phyloP scores from a whole-genome alignment of 2,113 vertebrate genomes.

The Cyprinus carpio region DNA sequence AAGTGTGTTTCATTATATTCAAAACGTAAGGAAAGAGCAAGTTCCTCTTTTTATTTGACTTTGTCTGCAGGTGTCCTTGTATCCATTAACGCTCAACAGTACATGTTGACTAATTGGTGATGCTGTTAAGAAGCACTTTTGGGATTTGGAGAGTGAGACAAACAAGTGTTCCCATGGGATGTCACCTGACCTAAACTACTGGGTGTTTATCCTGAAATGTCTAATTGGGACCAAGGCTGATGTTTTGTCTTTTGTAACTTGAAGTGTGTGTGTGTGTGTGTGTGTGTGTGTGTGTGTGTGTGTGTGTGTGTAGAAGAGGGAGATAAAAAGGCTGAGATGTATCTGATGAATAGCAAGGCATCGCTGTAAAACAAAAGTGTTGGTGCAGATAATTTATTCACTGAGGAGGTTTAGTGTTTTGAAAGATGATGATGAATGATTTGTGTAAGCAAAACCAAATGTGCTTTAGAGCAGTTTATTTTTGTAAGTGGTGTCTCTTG shows the following conservation, averaged over 20 bases:
- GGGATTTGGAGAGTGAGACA: slow-evolving; percentile 58
- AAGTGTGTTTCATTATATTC: background rate
- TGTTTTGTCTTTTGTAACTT: slow-evolving; percentile 21
- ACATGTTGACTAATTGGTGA: slow-evolving; percentile 58
- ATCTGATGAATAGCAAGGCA: background rate
- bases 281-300: background rate
- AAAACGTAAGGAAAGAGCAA: background rate
- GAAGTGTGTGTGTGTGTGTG: slow-evolving; percentile 2
- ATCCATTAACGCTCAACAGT: slow-evolving; percentile 14
- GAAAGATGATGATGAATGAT: slow-evolving; percentile 14
- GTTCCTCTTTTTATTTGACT: slow-evolving; percentile 9
- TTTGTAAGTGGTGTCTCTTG: slow-evolving; percentile 8
- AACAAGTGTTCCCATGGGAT: slow-evolving; percentile 59
- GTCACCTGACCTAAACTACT: slow-evolving; percentile 60
- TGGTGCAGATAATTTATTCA: background rate
- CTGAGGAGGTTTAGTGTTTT: slow-evolving; percentile 7
- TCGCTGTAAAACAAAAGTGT: background rate
- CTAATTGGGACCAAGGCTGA: slow-evolving; percentile 45
- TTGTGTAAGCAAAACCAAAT: slow-evolving; percentile 17
- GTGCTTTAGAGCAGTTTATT: slow-evolving; percentile 6
- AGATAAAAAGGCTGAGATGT: background rate
- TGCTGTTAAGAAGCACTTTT: slow-evolving; percentile 51
- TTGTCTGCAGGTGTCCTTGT: slow-evolving; percentile 42
- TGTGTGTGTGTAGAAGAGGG: background rate
- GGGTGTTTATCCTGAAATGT: slow-evolving; percentile 66